Evolutionary conservation across 2,797 vertebrate genomes (phyloP), one percentile per base, ranked within the genome.

Genomic region (Orestias chungarensis): DNA sequence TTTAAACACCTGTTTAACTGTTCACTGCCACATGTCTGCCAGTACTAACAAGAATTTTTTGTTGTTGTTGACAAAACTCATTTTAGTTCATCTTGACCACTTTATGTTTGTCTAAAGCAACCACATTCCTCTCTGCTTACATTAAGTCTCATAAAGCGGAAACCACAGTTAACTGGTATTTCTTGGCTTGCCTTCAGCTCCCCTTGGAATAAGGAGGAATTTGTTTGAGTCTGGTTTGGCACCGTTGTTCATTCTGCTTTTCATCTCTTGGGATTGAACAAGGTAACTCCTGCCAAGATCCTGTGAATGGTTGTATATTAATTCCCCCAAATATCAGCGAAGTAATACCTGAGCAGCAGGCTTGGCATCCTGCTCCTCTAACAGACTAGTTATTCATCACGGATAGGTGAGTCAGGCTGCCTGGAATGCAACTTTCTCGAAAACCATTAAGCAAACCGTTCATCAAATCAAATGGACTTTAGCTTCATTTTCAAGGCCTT

Each of bases 381-480:
- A 88, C 84, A 88, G 76, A 86, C 73, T 70, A 72, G 72, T 68
- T 75, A 86, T 90, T 91, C 82, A 89, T 91, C 71, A 71, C 73
- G 54, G 66, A 38, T 29, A 40, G 20, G 73, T 23, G 2, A 62
- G 66, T 73, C 69, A 18, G 71, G 64, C 68, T 49, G 57, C 59
- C 62, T 8, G 14, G 61, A 75, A 40, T 61, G 72, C 29, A 84
- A 66, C 72, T 40, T 62, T 40, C 59, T 42, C n/a, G 6, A 78
- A n/a, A 69, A 68, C 35, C 2, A 9, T 78, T 67, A 68, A 35
- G 61, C 42, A 59, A 18, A 68, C 73, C 55, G 38, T n/a, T 68
- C 68, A 70, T 72, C 50, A 80, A 71, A 84, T 14, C 75, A 70
- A 70, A 11, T 23, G 33, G 73, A 38, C 55, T 42, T 62, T 62